Conservation (phyloP, 2,113 vertebrate species). For the Tinamus guttatus region DNA sequence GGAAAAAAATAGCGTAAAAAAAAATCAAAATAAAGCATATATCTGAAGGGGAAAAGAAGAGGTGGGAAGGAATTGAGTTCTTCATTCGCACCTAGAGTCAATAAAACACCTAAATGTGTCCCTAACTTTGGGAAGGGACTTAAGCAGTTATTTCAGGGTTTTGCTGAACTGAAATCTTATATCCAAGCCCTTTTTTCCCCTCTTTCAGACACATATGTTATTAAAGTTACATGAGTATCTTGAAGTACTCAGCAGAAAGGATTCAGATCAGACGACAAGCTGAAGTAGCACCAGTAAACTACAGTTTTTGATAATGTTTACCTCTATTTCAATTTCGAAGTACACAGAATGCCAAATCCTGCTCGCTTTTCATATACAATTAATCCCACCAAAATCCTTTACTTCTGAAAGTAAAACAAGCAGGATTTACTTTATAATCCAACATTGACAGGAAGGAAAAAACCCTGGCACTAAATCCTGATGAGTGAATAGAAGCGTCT, state of each 20-base stretch:
- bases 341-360: slow-evolving; percentile 16
- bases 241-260: not conserved
- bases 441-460: not conserved
- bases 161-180: not conserved
- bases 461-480: slow-evolving; percentile 20
- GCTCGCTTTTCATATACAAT: slow-evolving; percentile 9
- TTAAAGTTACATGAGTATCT: not conserved
- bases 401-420: slow-evolving; percentile 33
- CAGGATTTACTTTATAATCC: slow-evolving; percentile 48
- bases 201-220: not conserved
- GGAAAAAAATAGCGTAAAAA: not conserved
- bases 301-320: slow-evolving; percentile 21
- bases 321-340: slow-evolving; percentile 21
- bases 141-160: not conserved
- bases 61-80: not conserved
- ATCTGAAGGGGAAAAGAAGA: not conserved
- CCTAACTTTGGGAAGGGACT: not conserved
- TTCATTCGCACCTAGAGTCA: not conserved
- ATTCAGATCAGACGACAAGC: not conserved
- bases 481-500: not conserved
- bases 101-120: not conserved
- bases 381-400: slow-evolving; percentile 27
- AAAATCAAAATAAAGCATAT: not conserved
- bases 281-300: slow-evolving; percentile 9
- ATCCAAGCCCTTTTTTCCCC: not conserved